Percentiles rank a stretch among this genome's conserved stretches.
These are phyloP conservation scores for Druon quercuslanigerum DNA, from an alignment of 1,140 invertebrate genomes.

Conservation along the genomic window DNA sequence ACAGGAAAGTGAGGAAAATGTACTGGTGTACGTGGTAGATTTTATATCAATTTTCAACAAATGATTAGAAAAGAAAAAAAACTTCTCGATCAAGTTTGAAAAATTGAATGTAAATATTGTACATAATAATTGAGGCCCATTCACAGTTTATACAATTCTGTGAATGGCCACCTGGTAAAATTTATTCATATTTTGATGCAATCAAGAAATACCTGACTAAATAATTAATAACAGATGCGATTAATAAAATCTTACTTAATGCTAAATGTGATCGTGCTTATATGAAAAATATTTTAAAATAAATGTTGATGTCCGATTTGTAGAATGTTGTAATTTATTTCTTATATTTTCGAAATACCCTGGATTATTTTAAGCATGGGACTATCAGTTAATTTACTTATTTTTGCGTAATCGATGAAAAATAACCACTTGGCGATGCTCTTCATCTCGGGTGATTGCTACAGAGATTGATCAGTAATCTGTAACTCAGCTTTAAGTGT, in stretches of 20 bases:
- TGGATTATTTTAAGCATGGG: background rate
- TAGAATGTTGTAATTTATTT: background rate
- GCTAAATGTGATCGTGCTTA: constrained; percentile 19
- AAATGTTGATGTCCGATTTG: constrained; percentile 10
- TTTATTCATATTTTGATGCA: too few species aligned
- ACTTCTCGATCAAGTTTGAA: too few species aligned
- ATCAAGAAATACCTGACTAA: background rate
- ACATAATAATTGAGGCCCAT: too few species aligned
- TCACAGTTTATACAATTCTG: too few species aligned
- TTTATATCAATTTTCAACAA: background rate
- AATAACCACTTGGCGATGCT: too few species aligned
- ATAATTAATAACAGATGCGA: background rate
- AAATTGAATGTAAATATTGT: too few species aligned
- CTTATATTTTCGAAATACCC: background rate
- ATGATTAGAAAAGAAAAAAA: background rate
- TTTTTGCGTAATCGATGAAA: background rate
- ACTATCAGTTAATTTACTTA: background rate
- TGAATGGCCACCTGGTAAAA: too few species aligned
- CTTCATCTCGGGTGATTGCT: too few species aligned
- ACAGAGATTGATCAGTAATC: too few species aligned
- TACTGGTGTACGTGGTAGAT: background rate
- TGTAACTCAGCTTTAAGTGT: too few species aligned
- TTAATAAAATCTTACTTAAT: background rate
- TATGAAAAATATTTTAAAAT: constrained; percentile 29
- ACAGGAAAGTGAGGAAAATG: background rate